Percentiles rank a stretch among this genome's conserved stretches.
Conservation (phyloP, 2,797 vertebrate species). For the Pangasius macronema region DNA sequence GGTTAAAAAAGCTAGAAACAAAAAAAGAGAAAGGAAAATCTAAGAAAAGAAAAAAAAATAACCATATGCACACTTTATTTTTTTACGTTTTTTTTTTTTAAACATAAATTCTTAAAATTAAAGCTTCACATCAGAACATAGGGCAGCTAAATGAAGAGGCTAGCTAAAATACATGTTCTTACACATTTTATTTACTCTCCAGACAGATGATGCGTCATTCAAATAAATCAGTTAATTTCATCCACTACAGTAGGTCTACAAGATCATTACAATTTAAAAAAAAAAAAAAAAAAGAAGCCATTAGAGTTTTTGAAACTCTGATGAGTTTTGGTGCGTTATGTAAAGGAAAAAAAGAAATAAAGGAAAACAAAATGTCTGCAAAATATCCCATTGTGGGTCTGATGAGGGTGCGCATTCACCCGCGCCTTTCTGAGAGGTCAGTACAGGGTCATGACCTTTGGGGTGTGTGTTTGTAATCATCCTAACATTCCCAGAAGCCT, state of each 20-base stretch:
- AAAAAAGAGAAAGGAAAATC: constrained; percentile 61
- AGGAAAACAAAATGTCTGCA: background rate
- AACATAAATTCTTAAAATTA: constrained; percentile 73
- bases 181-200: constrained; percentile 65
- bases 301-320: constrained; percentile 58
- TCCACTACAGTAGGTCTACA: constrained; percentile 58
- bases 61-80: constrained; percentile 64
- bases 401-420: constrained; percentile 39
- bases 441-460: constrained; percentile 53
- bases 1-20: constrained; percentile 66
- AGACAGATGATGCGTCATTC: constrained; percentile 58
- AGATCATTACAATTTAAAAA: constrained; percentile 54
- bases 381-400: constrained; percentile 59
- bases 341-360: constrained; percentile 23
- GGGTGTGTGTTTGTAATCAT: constrained; percentile 20
- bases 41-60: constrained; percentile 56
- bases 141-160: constrained; percentile 58
- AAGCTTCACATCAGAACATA: constrained; percentile 74
- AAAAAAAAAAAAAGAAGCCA: constrained; percentile 51
- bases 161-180: constrained; percentile 69
- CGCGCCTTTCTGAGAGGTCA: constrained; percentile 61
- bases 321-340: constrained; percentile 54
- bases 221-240: constrained; percentile 51
- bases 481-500: constrained; percentile 25
- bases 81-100: constrained; percentile 59